A percentile compares a stretch with the other conserved stretches of the same genome.
Evolutionary conservation across 2,113 vertebrate species (phyloP).

Genomic region (Columbina picui): DNA sequence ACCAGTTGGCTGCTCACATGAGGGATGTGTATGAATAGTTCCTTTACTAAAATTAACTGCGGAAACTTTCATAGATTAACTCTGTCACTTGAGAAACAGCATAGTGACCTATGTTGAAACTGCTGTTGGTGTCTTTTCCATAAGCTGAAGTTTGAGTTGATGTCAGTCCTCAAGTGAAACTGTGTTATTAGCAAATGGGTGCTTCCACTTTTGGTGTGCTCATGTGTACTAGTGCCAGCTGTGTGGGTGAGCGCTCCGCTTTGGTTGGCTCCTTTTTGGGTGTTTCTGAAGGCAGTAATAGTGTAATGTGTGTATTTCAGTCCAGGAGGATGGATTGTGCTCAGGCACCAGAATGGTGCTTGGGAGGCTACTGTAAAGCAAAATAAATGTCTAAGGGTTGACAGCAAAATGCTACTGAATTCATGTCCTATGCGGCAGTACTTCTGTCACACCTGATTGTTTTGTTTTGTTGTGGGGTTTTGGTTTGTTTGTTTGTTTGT

Average conservation of each 20-base stretch:
- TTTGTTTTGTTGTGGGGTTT: background rate
- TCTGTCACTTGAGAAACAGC: background rate
- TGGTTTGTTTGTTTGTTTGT: no score
- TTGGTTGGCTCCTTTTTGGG: background rate
- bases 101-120: background rate
- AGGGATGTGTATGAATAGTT: background rate
- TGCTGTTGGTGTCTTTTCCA: background rate
- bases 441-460: background rate
- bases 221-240: rapidly evolving
- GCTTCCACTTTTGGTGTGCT: background rate
- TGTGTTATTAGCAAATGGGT: rapidly evolving
- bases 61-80: background rate
- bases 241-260: background rate
- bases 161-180: background rate
- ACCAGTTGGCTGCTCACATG: background rate
- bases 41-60: slow-evolving; percentile 29
- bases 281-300: background rate
- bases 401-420: background rate
- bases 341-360: background rate
- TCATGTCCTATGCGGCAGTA: background rate
- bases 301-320: background rate
- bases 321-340: background rate
- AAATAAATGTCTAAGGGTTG: background rate
- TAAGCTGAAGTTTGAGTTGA: background rate
- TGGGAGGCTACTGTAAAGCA: background rate